Conservation (phyloP, 2,113 vertebrate genomes). For the Anthoscopus minutus region DNA sequence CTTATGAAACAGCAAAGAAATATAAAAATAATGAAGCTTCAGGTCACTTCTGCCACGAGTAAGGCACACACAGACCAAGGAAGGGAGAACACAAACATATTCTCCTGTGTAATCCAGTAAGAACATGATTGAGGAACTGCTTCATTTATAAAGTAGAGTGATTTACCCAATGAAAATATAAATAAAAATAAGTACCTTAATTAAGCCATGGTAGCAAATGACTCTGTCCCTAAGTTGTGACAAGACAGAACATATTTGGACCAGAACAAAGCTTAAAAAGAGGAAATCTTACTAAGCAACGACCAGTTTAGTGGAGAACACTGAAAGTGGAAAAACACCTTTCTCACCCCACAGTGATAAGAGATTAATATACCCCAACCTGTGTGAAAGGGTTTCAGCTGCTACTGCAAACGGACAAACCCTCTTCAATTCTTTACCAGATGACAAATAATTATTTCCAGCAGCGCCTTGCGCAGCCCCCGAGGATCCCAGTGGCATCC, state of each 20-base stretch:
- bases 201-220: neutral
- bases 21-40: neutral
- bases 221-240: neutral
- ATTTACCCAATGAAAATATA: neutral
- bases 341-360: neutral
- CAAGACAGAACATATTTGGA: neutral
- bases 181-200: neutral
- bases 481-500: neutral
- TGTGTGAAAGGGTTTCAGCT: neutral
- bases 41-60: neutral
- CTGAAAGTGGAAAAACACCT: neutral
- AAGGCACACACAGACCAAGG: neutral
- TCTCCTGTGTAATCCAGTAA: neutral
- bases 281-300: neutral
- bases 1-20: neutral
- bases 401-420: neutral
- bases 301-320: neutral
- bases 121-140: neutral
- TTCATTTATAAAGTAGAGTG: neutral
- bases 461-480: neutral
- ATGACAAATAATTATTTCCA: neutral
- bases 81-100: accelerated
- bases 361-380: neutral
- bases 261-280: neutral
- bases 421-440: neutral